Base-by-base conservation (phyloP, 2,888 invertebrate genomes). In the Thymelicus acteon region DNA sequence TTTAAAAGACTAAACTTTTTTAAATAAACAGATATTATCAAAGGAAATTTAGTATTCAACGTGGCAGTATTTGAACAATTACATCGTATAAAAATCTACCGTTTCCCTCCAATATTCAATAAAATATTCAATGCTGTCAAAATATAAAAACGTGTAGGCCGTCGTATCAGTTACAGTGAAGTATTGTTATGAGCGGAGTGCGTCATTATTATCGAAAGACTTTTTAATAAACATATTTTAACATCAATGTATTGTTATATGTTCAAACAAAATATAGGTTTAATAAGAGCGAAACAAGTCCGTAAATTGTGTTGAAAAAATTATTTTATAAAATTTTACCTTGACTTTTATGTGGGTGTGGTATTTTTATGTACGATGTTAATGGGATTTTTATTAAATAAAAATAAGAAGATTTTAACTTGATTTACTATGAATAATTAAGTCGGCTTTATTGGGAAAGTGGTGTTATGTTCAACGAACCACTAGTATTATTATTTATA, bases 151-250 rank as follows among this genome's bases (percentile, higher is more conserved):
- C 47, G 48, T 48, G 57, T 65, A 65, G 37, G 37, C n/a, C 12
- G 58, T 15, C 31, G 58, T 48, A 67, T 67, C 66, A 67, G 10
- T 60, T 67, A n/a, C 67, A 19, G 48, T 67, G 60, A 67, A 39
- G 48, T 67, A 67, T 60, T 60, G 60, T 60, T 60, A 67, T 15
- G 67, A 67, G 67, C 60, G 39, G 19, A 10, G 12, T 39, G 44
- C 24, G 37, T 49, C 39, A 67, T 60, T 67, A 49, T 49, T 49
- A 67, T 39, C 60, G 49, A 39, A 40, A 67, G 19, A 60, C 48
- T 49, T 67, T 49, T 44, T 60, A 49, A 67, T 67, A n/a, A 60
- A 67, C 40, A 60, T 60, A 60, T 60, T 67, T 67, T 67, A 49
- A 39, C 19, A 39, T 39, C 24, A 60, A 67, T 60, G 4, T 60